These are phyloP conservation scores for Campoplex capitator DNA, from an alignment of 2,888 invertebrate genomes.

Conservation along the genomic window DNA sequence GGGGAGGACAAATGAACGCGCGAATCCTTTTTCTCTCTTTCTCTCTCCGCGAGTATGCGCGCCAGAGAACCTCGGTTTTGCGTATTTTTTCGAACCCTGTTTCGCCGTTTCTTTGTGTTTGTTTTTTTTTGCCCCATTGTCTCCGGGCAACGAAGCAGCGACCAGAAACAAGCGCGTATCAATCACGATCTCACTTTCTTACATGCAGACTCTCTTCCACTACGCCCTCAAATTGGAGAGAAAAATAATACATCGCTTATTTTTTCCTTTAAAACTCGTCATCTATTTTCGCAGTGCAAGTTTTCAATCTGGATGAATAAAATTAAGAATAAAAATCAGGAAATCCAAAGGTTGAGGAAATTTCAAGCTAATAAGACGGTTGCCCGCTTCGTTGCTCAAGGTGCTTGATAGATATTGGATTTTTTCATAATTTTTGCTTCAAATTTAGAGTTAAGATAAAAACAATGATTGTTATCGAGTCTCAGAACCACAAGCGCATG, in stretches of 20 bases:
- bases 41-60: neutral
- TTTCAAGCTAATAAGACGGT: too few relatives aligned
- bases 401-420: too few relatives aligned
- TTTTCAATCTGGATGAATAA: neutral
- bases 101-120: slow-evolving; percentile 23
- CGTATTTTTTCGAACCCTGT: slow-evolving; percentile 46
- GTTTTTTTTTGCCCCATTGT: slow-evolving; percentile 17
- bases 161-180: slow-evolving; percentile 22
- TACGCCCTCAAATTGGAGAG: neutral
- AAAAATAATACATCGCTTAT: neutral
- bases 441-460: too few relatives aligned
- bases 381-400: too few relatives aligned
- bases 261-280: neutral
- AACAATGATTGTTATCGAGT: too few relatives aligned
- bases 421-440: too few relatives aligned
- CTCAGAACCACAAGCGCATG: too few relatives aligned
- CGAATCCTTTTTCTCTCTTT: slow-evolving; percentile 39
- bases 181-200: slow-evolving; percentile 16
- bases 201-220: neutral
- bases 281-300: neutral
- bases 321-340: neutral
- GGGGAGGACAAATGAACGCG: slow-evolving; percentile 64
- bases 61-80: slow-evolving; percentile 36
- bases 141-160: neutral
- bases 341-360: too few relatives aligned